These are phyloP conservation scores for Aromia moschata DNA, from an alignment of 2,888 invertebrate species.

Conservation along the genomic window DNA sequence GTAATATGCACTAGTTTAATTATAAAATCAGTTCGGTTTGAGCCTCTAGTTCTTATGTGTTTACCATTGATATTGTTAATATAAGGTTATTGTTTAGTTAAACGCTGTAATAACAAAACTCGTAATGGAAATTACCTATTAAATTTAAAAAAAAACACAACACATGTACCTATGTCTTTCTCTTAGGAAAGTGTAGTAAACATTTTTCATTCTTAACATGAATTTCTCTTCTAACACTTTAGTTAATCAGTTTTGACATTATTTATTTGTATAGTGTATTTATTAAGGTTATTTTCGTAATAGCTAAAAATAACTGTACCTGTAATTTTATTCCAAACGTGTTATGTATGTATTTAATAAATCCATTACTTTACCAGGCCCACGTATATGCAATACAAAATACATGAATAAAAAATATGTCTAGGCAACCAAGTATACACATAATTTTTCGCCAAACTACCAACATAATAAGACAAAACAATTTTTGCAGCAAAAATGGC, in stretches of 20 bases:
- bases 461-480: background rate
- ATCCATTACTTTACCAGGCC: too few relatives aligned
- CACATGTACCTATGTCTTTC: slow-evolving; percentile 8
- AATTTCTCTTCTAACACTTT: slow-evolving; percentile 15
- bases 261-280: slow-evolving; percentile 33
- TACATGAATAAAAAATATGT: too few relatives aligned
- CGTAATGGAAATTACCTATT: background rate
- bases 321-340: slow-evolving; percentile 17
- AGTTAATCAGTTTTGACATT: slow-evolving; percentile 27
- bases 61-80: background rate
- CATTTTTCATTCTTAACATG: slow-evolving; percentile 36
- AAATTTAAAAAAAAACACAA: slow-evolving; percentile 19
- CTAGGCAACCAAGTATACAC: too few relatives aligned
- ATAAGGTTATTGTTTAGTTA: background rate
- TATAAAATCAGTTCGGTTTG: background rate
- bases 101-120: background rate
- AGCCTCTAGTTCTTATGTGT: background rate
- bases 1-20: background rate
- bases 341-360: background rate
- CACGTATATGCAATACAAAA: background rate
- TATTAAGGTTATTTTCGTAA: slow-evolving; percentile 30
- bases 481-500: slow-evolving; percentile 8
- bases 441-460: too few relatives aligned
- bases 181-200: slow-evolving; percentile 30
- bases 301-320: slow-evolving; percentile 33